Evolutionary conservation across 2,888 invertebrate species (phyloP), one percentile per base, ranked within the genome.

Genomic region (Tipula helvola): DNA sequence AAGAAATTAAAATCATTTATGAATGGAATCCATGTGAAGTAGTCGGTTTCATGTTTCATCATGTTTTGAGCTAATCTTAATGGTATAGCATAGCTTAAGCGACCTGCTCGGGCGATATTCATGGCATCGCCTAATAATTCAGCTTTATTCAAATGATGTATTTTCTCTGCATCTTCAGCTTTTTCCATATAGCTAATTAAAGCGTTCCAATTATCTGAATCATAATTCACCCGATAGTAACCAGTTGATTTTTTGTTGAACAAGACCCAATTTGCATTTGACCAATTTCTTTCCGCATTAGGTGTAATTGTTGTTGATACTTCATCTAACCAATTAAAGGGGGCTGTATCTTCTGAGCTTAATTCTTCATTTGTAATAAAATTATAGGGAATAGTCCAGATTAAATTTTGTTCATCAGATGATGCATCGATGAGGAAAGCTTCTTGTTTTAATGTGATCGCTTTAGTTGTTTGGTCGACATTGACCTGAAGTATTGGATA

Each of bases 111-210:
- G 12, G 86, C 86, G 4, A 86, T 36, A 52, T 95, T 95, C 90
- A 95, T 92, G 0, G 95, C 94, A 90, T 97, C 97, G 88, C 97
- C 96, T 5, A 97, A 92, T 86, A 97, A 92, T 90, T 97, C 97
- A 0, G 96, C 96, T 87, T 97, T 92, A 89, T 96, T 96, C 87
- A 95, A 94, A 1, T 94, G 93, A 87, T 95, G 93, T 86, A 97
- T 95, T 85, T 93, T 93, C 36, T 16, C 16, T 7, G 8, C 57
- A 39, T 93, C 93, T 16, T n/a, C 52, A 16, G 39, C 93, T 83
- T 92, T 91, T 36, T 93, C 93, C 0, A 96, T 91, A 71, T 28
- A 71, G 10, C 28, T 28, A 28, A 71, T 71, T 18, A 71, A 10
- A 0, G 93, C 91, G 0, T 90, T 89, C 95, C 95, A 95, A 89